phyloP scores from a whole-genome alignment of 1,140 invertebrate genomes.

The Eriosoma lanigerum region DNA sequence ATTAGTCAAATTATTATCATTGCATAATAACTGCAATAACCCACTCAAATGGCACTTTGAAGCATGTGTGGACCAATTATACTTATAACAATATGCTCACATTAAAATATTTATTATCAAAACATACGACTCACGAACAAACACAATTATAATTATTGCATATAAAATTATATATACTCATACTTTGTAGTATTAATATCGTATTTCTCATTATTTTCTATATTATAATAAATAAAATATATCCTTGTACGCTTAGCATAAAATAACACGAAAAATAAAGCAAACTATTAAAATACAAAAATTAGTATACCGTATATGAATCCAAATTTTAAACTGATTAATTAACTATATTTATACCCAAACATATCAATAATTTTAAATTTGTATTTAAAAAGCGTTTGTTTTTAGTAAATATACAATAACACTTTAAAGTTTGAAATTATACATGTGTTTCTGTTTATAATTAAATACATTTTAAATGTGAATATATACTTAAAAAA shows the following conservation, averaged over 20 bases:
- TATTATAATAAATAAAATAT: too few species aligned
- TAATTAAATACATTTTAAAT: too few species aligned
- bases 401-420: neutral
- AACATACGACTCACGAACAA: slow-evolving; percentile 5
- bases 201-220: too few species aligned
- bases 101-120: neutral
- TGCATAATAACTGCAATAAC: slow-evolving; percentile 21
- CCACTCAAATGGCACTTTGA: slow-evolving; percentile 7
- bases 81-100: neutral
- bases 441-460: too few species aligned
- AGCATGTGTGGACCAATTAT: neutral
- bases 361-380: neutral
- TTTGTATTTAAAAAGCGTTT: slow-evolving; percentile 17
- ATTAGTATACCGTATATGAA: neutral
- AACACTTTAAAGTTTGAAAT: too few species aligned
- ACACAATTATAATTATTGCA: slow-evolving; percentile 5
- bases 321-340: neutral
- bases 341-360: neutral
- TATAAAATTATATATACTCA: neutral
- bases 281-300: neutral
- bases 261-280: neutral
- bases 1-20: neutral
- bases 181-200: too few species aligned
- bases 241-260: neutral
- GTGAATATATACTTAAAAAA: neutral